A percentile compares a stretch with the other conserved stretches of the same genome.
phyloP scores from a whole-genome alignment of 1,140 invertebrate species.

The Diabrotica undecimpunctata region DNA sequence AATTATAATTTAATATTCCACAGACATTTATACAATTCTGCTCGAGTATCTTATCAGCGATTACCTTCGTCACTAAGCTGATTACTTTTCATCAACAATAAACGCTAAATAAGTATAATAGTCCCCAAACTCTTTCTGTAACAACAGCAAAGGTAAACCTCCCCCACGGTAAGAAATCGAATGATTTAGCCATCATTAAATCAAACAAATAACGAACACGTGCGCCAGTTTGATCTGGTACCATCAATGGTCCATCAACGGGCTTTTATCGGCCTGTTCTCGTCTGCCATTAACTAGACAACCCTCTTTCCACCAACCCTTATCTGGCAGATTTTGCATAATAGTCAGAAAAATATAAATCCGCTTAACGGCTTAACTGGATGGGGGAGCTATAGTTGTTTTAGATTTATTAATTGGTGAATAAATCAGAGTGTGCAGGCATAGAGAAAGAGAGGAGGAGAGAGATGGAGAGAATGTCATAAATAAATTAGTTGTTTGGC shows the following conservation, averaged over 20 bases:
- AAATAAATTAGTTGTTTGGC: conserved; percentile 8
- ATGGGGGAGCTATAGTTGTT: conserved; percentile 17
- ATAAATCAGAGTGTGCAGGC: conserved; percentile 6
- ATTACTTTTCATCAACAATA: too few species aligned
- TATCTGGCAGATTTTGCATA: conserved; percentile 9
- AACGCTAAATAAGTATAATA: too few species aligned
- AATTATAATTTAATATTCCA: too few species aligned
- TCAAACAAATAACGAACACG: neutral
- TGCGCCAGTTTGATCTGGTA: neutral
- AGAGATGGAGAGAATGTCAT: neutral
- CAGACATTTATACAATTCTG: too few species aligned
- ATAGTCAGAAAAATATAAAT: conserved; percentile 17
- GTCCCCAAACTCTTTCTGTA: neutral
- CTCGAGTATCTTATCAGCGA: too few species aligned
- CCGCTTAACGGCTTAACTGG: conserved; percentile 10
- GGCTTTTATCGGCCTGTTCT: neutral
- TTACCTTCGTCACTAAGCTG: too few species aligned
- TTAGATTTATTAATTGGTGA: conserved; percentile 19
- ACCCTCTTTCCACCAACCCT: neutral
- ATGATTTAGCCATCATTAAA: neutral
- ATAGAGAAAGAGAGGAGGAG: neutral
- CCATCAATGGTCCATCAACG: neutral
- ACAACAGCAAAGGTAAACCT: neutral
- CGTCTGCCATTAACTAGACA: conserved; percentile 1
- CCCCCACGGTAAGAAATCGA: neutral